A percentile compares a stretch with the other conserved stretches of the same genome.
Evolutionary conservation across 2,797 vertebrate genomes (phyloP).

Genomic region (Novumbra hubbsi): DNA sequence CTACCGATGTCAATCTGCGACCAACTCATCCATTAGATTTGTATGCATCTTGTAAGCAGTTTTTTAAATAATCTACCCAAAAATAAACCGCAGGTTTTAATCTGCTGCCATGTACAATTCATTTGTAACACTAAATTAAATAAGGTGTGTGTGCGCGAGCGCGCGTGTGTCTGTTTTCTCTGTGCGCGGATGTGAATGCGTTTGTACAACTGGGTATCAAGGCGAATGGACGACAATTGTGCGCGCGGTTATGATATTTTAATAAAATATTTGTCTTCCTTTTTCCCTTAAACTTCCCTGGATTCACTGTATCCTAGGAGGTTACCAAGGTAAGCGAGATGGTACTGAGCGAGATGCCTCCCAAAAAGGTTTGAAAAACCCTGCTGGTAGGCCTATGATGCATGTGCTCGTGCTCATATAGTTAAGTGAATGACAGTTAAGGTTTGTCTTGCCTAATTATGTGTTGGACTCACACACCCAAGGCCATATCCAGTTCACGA

Average conservation of each 20-base stretch:
- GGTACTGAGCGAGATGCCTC: background rate
- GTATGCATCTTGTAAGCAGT: constrained; percentile 21
- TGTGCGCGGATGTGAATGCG: background rate
- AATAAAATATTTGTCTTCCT: constrained; percentile 13
- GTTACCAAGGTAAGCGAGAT: constrained; percentile 30
- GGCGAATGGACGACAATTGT: background rate
- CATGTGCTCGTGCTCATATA: background rate
- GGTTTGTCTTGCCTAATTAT: background rate
- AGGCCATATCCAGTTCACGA: too few relatives aligned
- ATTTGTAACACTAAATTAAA: background rate
- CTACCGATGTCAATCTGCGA: constrained; percentile 27
- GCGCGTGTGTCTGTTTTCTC: constrained; percentile 29
- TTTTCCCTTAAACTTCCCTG: constrained; percentile 15
- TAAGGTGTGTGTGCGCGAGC: constrained; percentile 51
- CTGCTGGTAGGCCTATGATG: background rate
- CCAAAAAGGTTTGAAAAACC: background rate
- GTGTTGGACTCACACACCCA: background rate
- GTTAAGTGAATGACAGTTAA: background rate
- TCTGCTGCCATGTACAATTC: background rate
- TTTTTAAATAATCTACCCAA: background rate
- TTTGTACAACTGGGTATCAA: constrained; percentile 23
- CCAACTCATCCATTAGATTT: constrained; percentile 23
- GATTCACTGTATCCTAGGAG: constrained; percentile 17
- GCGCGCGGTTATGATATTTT: background rate
- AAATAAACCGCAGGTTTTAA: background rate